phyloP scores from a whole-genome alignment of 2,113 vertebrate genomes.

The Ammodramus savannarum region DNA sequence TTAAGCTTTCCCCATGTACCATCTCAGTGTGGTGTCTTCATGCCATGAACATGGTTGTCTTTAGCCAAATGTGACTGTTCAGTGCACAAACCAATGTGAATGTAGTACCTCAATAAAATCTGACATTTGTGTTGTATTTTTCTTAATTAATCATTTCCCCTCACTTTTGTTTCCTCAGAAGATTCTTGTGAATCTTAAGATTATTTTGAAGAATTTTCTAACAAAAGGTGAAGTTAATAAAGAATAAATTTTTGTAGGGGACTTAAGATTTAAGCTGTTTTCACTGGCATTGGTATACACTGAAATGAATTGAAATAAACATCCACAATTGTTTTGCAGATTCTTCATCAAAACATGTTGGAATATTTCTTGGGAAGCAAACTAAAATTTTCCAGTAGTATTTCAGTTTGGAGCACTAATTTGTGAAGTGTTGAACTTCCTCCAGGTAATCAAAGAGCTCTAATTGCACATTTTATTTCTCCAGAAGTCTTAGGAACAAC shows the following conservation, averaged over 20 bases:
- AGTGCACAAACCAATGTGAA: neutral
- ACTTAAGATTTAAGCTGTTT: neutral
- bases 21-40: neutral
- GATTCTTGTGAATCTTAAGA: neutral
- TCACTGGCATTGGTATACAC: neutral
- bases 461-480: neutral
- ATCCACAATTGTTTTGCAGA: neutral
- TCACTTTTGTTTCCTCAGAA: neutral
- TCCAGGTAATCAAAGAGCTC: neutral
- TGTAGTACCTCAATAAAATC: slow-evolving; percentile 44
- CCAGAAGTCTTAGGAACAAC: neutral
- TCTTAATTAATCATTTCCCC: neutral
- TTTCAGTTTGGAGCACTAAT: neutral
- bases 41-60: neutral
- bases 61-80: neutral
- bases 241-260: neutral
- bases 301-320: neutral
- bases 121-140: neutral
- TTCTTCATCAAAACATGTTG: neutral
- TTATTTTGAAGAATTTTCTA: neutral
- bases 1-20: neutral
- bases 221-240: neutral
- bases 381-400: neutral
- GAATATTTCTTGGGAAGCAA: neutral
- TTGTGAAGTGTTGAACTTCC: neutral